phyloP scores from a whole-genome alignment of 2,888 invertebrate genomes.

The Erannis defoliaria region DNA sequence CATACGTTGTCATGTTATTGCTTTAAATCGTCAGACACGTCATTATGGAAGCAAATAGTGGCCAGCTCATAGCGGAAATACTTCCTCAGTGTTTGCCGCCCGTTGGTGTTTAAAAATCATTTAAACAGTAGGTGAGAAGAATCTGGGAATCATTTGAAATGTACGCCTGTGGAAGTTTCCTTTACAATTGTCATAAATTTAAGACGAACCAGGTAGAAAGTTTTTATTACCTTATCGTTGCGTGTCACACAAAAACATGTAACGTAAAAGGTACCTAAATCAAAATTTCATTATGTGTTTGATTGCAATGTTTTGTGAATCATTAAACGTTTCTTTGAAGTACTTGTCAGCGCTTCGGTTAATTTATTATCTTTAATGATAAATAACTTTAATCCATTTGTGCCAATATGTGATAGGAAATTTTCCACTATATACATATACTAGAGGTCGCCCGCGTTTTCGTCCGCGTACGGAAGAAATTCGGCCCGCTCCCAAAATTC shows the following conservation, averaged over 20 bases:
- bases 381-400: constrained; percentile 8
- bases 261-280: background rate
- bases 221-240: no score
- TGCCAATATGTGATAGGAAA: constrained; percentile 13
- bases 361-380: constrained; percentile 9
- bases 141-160: constrained; percentile 18
- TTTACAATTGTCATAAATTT: constrained; percentile 1
- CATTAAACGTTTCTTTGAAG: background rate
- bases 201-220: no score
- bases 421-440: constrained; percentile 3
- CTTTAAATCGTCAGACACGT: constrained; percentile 66
- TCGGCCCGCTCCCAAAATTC: no score
- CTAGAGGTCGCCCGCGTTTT: no score
- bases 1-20: constrained; percentile 30
- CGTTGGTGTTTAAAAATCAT: constrained; percentile 32
- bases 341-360: constrained; percentile 4
- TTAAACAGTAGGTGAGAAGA: constrained; percentile 36
- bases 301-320: background rate
- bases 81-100: constrained; percentile 36
- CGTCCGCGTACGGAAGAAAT: no score
- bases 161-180: constrained; percentile 3
- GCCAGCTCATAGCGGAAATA: constrained; percentile 58
- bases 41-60: constrained; percentile 58
- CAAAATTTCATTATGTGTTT: background rate
- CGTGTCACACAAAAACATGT: background rate